These are phyloP conservation scores for Aeoliscus strigatus DNA, from an alignment of 2,797 vertebrate species.

Conservation along the genomic window DNA sequence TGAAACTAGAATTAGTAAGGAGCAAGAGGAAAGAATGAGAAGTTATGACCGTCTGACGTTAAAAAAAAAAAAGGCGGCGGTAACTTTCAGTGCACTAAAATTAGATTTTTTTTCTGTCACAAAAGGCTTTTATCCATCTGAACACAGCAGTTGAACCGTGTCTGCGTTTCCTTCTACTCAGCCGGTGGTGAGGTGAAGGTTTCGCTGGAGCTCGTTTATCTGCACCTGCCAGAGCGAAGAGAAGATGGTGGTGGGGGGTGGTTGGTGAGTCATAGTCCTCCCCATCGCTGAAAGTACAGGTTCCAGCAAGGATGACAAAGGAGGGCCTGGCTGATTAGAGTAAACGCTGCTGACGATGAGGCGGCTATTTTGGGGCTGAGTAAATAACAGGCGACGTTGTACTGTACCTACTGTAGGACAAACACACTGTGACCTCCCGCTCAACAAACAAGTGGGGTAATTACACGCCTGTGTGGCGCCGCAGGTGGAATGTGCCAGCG, in stretches of 20 bases:
- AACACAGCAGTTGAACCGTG: background rate
- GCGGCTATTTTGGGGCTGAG: constrained; percentile 50
- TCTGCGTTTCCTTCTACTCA: constrained; percentile 1
- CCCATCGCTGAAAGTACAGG: constrained; percentile 34
- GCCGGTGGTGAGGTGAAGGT: constrained; percentile 20
- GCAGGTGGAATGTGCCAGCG: constrained; percentile 63
- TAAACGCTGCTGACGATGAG: constrained; percentile 36
- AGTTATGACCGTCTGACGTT: no score
- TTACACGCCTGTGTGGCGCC: constrained; percentile 45
- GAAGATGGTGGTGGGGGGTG: background rate
- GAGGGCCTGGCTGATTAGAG: constrained; percentile 24
- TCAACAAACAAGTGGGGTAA: constrained; percentile 59
- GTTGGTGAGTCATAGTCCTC: constrained; percentile 39
- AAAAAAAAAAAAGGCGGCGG: no score
- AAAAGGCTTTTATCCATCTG: background rate
- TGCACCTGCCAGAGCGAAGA: constrained; percentile 10
- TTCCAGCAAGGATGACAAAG: constrained; percentile 35
- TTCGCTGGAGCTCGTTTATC: constrained; percentile 29
- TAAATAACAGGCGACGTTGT: constrained; percentile 41
- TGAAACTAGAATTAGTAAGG: no score
- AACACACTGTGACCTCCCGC: constrained; percentile 41
- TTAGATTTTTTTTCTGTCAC: no score
- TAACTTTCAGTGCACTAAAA: no score
- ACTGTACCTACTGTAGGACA: constrained; percentile 40
- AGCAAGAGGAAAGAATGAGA: no score